Conservation (phyloP, 2,797 vertebrate genomes). For the Loriculus beryllinus region DNA sequence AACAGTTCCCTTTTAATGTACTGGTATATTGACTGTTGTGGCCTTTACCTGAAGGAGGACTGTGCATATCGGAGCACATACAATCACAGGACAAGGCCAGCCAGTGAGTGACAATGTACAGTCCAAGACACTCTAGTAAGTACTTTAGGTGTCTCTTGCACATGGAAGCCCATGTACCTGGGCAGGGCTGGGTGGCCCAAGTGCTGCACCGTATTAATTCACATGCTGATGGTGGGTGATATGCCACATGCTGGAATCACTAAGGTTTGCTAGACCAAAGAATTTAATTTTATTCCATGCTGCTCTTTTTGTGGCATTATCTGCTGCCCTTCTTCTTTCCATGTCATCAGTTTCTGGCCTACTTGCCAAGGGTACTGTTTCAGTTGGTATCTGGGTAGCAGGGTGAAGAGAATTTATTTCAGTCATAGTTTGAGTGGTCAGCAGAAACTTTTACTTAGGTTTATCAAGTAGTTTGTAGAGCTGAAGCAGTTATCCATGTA, state of each 20-base stretch:
- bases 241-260: not conserved
- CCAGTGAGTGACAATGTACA: not conserved
- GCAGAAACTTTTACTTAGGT: not conserved
- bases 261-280: not conserved
- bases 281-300: not conserved
- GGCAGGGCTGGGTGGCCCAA: not conserved
- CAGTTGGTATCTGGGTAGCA: not conserved
- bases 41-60: not conserved
- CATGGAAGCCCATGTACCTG: fast-evolving
- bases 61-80: fast-evolving
- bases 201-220: fast-evolving
- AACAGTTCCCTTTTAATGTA: not conserved
- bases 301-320: not conserved
- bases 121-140: too few species aligned
- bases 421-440: not conserved
- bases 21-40: fast-evolving
- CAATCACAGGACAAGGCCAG: too few species aligned
- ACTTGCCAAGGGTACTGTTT: not conserved
- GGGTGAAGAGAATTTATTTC: not conserved
- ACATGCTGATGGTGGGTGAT: not conserved
- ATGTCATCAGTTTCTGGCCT: not conserved
- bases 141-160: fast-evolving
- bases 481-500: not conserved
- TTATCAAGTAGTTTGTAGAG: not conserved
- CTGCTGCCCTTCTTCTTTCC: not conserved